Evolutionary conservation across 2,888 invertebrate genomes (phyloP), one percentile per base, ranked within the genome.

Genomic region (Eurytoma californica): DNA sequence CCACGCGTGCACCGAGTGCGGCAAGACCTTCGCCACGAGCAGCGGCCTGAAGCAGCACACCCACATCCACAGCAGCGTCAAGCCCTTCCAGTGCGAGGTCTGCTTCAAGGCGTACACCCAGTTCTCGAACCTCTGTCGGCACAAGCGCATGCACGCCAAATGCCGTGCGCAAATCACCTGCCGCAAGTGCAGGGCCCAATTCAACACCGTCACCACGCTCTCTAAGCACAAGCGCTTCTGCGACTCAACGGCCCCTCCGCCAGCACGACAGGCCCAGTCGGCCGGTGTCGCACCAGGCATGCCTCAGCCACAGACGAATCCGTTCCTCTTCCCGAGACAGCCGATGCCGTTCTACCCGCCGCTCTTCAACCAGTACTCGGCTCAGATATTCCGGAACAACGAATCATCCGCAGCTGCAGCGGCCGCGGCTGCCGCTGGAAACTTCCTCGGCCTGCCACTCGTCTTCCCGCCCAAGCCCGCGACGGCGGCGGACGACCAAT

Each of bases 91-190:
- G 93, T 98, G 97, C 91, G 96, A 96, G 90, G 97, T 98, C 84
- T 99, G 99, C 92, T 95, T 95, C 89, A 99, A 99, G 93, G 95
- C 98, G 13, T 99, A 99, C 92, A 99, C 99, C 3, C 99, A 99
- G 92, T 99, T 99, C 91, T 99, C 98, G 57, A 99, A 99, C 91
- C 93, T 99, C 87, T 99, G 99, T 90, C 95, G 99, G n/a, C 99
- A 99, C 92, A 98, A 97, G 89, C 97, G 99, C 78, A 98, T 99
- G 97, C 99, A 99, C 92, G 95, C 96, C 74, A 96, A 97, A 89
- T 99, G 98, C 90, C 95, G 97, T 86, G 95, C 95, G 91, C 95
- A 96, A 88, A 96, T 97, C 88, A 97, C 97, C 92, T 99, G 98
- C 91, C 94, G 93, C 86, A 97, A 98, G 93, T 99, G 98, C 89